Evolutionary conservation across 2,797 vertebrate species (phyloP), one percentile per base, ranked within the genome.

Genomic region (Amphiprion clarkii): DNA sequence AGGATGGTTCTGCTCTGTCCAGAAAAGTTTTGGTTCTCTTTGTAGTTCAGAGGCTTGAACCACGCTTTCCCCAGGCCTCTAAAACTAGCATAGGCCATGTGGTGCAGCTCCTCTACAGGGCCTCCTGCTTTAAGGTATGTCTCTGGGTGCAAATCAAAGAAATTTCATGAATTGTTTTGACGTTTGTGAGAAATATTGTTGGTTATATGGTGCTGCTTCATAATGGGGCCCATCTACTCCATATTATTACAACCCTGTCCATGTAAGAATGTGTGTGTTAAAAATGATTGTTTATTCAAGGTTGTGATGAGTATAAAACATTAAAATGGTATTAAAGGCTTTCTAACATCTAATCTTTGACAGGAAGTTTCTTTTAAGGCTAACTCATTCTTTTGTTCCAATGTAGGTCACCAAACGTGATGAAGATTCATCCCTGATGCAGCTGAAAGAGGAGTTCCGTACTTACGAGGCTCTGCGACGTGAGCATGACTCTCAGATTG

Each of bases 71-170:
- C 56, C 98, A 99, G 89, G 98, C 98, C 76, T 99, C 98, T 56
- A 99, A 99, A 94, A 99, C 98, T 7, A 99, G 98, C 93, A 99
- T 99, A 86, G 98, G 98, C 55, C 98, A 99, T 29, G 98, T 99
- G 92, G 98, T 99, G 85, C 98, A 99, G 90, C 98, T 99, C 67
- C 97, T 99, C 52, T 99, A 99, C 90, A 96, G 98, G 88, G 98
- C 98, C 67, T 99, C 98, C 0, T 99, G 98, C 94, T 99, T 99
- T 89, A 99, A 99, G 96, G 98, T 99, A 95, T 7, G 78, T 69
- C 8, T 29, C 19, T 29, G 14, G 12, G 9, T 55, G 2, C 64
- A 54, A 78, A 58, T 21, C n/a, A 25, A 5, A 54, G 12, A 52
- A 59, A 46, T 53, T 6, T 36, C 9, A 13, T 25, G 23, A 8